Conservation (phyloP, 2,888 invertebrate species). For the Pterostichus niger region DNA sequence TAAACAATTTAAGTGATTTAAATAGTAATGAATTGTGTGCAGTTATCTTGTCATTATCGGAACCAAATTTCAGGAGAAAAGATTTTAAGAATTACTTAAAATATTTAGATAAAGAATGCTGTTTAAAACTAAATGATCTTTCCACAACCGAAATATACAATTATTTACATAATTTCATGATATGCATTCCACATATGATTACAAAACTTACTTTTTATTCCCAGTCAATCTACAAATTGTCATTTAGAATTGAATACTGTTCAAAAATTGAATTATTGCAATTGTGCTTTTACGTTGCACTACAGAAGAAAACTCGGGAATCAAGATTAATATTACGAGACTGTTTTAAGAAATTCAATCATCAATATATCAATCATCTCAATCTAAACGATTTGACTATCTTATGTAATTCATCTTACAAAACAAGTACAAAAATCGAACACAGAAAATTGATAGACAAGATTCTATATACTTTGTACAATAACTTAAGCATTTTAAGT, state of each 20-base stretch:
- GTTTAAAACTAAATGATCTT: constrained; percentile 70
- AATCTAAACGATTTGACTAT: constrained; percentile 75
- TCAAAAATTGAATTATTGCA: constrained; percentile 73
- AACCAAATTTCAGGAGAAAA: constrained; percentile 33
- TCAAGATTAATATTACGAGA: constrained; percentile 71
- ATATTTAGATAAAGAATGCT: constrained; percentile 73
- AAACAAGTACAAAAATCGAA: constrained; percentile 74
- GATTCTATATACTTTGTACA: constrained; percentile 72
- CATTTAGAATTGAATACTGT: constrained; percentile 69
- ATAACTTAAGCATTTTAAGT: constrained; percentile 73
- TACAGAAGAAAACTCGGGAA: constrained; percentile 73
- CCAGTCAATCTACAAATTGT: constrained; percentile 71
- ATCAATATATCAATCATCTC: constrained; percentile 70
- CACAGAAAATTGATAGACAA: constrained; percentile 72
- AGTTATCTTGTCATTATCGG: constrained; percentile 42
- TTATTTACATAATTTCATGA: constrained; percentile 73
- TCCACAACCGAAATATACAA: constrained; percentile 71
- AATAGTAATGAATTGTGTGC: constrained; percentile 46
- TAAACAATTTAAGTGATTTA: constrained; percentile 49
- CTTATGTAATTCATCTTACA: constrained; percentile 75
- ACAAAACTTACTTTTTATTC: constrained; percentile 73
- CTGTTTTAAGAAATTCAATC: constrained; percentile 71
- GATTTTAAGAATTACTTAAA: constrained; percentile 71
- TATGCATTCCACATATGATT: constrained; percentile 72
- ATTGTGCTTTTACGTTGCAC: constrained; percentile 75